A percentile compares a stretch with the other conserved stretches of the same genome.
phyloP scores from a whole-genome alignment of 2,797 vertebrate genomes.

The Pelobates cultripes region DNA sequence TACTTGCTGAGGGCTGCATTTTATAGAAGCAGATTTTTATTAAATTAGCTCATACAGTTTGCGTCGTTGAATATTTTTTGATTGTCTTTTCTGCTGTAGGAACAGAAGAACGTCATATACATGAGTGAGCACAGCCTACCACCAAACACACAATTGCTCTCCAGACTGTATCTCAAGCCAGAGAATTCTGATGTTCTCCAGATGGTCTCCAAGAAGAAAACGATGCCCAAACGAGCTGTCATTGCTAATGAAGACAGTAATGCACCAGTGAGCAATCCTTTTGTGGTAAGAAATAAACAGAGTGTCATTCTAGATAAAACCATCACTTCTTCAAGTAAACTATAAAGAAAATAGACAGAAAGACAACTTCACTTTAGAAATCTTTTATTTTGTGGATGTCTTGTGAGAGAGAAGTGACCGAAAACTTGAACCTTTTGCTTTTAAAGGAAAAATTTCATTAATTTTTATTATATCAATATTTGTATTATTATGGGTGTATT shows the following conservation, averaged over 20 bases:
- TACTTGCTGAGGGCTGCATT: too few species aligned
- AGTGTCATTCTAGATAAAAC: neutral
- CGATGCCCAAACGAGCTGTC: neutral
- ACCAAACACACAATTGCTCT: constrained; percentile 39
- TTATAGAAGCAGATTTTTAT: too few species aligned
- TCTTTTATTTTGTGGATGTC: neutral
- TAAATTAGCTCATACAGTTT: too few species aligned
- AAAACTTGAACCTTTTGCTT: too few species aligned
- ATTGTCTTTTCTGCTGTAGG: constrained; percentile 8
- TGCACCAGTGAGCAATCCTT: constrained; percentile 49
- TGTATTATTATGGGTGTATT: too few species aligned
- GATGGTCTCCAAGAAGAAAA: constrained; percentile 39
- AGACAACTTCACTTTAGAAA: neutral
- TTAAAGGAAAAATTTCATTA: too few species aligned
- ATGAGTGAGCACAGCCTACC: constrained; percentile 14
- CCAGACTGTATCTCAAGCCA: constrained; percentile 46
- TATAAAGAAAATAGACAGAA: neutral
- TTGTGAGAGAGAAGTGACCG: neutral
- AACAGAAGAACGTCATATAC: constrained; percentile 16
- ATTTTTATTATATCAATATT: too few species aligned
- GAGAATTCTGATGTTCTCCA: constrained; percentile 56
- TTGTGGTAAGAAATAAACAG: constrained; percentile 1
- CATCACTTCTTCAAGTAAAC: neutral
- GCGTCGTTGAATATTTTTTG: too few species aligned
- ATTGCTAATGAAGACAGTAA: constrained; percentile 8